Percentiles rank a stretch among this genome's conserved stretches.
Evolutionary conservation across 2,113 vertebrate species (phyloP).

Genomic region (Oncorhynchus keta): DNA sequence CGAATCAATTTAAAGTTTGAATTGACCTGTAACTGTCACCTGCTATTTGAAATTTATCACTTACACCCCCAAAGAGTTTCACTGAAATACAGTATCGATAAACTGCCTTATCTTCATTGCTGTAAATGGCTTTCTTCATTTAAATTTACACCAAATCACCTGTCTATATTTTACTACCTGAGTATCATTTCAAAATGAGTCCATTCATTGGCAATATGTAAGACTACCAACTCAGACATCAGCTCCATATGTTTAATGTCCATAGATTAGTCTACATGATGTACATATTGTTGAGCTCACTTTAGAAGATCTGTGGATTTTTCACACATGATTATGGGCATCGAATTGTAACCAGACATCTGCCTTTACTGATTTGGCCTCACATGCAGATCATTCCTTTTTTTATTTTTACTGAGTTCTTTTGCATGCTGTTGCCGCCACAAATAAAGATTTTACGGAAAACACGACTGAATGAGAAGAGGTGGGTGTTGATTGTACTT

Average conservation of each 20-base stretch:
- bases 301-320: background rate
- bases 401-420: constrained; percentile 30
- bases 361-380: constrained; percentile 18
- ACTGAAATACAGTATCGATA: constrained; percentile 28
- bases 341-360: constrained; percentile 9
- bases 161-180: constrained; percentile 26
- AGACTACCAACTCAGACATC: constrained; percentile 19
- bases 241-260: constrained; percentile 45
- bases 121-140: constrained; percentile 49
- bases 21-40: constrained; percentile 5
- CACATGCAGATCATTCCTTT: constrained; percentile 42
- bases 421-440: constrained; percentile 64
- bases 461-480: constrained; percentile 19
- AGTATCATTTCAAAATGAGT: constrained; percentile 25
- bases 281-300: constrained; percentile 39
- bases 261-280: constrained; percentile 48
- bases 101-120: constrained; percentile 32
- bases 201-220: constrained; percentile 25
- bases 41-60: background rate
- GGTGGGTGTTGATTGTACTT: too few relatives aligned
- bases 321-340: constrained; percentile 16
- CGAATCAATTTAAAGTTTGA: background rate
- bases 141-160: constrained; percentile 8
- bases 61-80: constrained; percentile 14
- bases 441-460: constrained; percentile 70